Evolutionary conservation across 2,113 vertebrate genomes (phyloP).

Genomic region (Fulica atra): DNA sequence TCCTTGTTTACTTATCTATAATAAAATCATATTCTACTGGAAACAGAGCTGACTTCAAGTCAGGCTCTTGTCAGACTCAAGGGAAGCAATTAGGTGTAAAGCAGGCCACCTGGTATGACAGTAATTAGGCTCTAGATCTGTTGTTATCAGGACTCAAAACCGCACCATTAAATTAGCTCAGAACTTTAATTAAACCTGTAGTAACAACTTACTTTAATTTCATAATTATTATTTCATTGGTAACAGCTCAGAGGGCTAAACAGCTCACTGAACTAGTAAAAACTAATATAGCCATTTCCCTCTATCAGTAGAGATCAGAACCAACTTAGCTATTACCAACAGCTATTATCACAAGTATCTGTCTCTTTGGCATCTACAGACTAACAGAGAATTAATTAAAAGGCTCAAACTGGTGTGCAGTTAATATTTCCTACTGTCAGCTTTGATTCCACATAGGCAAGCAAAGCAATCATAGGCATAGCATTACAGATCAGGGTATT

Average conservation of each 20-base stretch:
- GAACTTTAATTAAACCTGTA: constrained; percentile 66
- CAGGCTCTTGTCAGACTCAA: constrained; percentile 30
- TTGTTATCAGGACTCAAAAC: constrained; percentile 32
- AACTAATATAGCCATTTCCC: background rate
- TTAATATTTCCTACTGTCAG: background rate
- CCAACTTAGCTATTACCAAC: background rate
- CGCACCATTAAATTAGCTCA: constrained; percentile 34
- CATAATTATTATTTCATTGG: constrained; percentile 25
- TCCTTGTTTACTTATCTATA: background rate
- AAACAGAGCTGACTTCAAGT: constrained; percentile 45
- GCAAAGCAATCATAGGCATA: background rate
- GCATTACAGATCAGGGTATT: background rate
- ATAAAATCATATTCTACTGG: constrained; percentile 5
- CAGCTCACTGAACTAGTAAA: background rate
- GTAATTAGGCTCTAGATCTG: constrained; percentile 52
- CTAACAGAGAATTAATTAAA: constrained; percentile 6
- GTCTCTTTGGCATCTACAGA: background rate
- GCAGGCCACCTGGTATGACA: constrained; percentile 47
- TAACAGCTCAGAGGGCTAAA: background rate
- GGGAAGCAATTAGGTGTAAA: constrained; percentile 59
- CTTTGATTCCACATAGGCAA: background rate
- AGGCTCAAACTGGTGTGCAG: background rate
- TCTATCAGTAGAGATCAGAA: background rate
- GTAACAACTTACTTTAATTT: constrained; percentile 38
- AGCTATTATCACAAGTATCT: background rate